Percentiles rank a stretch among this genome's conserved stretches.
Conservation (phyloP, 2,113 vertebrate species). For the Pseudonaja textilis region DNA sequence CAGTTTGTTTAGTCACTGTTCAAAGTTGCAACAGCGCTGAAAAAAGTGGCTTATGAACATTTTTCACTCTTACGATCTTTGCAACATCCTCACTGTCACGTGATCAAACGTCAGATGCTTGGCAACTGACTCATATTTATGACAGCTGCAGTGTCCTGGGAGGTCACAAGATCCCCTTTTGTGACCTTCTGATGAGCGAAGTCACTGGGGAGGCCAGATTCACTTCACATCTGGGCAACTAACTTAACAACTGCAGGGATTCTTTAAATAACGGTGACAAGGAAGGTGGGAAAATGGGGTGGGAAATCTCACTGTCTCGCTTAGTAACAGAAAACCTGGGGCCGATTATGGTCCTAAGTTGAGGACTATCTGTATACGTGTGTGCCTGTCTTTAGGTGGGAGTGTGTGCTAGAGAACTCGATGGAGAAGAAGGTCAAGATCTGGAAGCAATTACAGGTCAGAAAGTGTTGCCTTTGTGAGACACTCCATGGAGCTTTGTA, state of each 20-base stretch:
- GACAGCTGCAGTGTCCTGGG: no score
- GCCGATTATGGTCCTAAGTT: not conserved
- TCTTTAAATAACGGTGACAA: not conserved
- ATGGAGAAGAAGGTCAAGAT: constrained; percentile 8
- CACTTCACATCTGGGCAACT: no score
- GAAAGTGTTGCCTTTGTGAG: not conserved
- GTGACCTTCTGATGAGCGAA: not conserved
- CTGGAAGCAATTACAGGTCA: constrained; percentile 40
- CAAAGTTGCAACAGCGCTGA: not conserved
- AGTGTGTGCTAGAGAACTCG: not conserved
- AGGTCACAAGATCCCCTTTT: not conserved
- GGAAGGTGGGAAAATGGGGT: not conserved
- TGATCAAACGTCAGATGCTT: no score
- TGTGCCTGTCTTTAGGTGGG: not conserved
- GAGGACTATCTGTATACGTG: not conserved
- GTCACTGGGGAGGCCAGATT: not conserved
- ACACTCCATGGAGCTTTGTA: not conserved
- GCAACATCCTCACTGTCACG: no score
- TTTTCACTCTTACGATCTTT: not conserved
- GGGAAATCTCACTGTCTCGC: not conserved
- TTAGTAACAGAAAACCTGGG: not conserved
- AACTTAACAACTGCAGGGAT: no score
- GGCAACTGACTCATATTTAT: no score
- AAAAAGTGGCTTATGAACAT: not conserved
- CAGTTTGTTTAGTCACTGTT: not conserved